A percentile compares a stretch with the other conserved stretches of the same genome.
phyloP scores from a whole-genome alignment of 2,888 invertebrate genomes.

The Cataglyphis altisquamis region DNA sequence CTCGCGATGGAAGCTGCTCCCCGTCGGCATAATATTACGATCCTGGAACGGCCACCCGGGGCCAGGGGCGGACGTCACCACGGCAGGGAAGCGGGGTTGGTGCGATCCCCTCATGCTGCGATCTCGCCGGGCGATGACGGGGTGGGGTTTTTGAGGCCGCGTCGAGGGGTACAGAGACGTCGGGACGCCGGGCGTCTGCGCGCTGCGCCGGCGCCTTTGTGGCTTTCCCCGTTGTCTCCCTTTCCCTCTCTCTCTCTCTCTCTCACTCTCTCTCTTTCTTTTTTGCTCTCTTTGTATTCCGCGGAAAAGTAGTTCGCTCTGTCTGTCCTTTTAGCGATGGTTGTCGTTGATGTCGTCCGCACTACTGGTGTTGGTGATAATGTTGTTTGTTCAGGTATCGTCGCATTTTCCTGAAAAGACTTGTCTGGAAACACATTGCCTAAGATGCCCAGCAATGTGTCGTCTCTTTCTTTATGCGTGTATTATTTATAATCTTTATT shows the following conservation, averaged over 20 bases:
- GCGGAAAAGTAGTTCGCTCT: slow-evolving; percentile 12
- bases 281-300: not conserved
- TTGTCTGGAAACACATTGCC: not conserved
- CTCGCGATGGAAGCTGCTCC: slow-evolving; percentile 72
- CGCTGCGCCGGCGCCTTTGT: slow-evolving; percentile 50
- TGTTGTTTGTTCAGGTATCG: slow-evolving; percentile 11
- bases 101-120: slow-evolving; percentile 65
- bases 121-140: slow-evolving; percentile 63
- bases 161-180: slow-evolving; percentile 69
- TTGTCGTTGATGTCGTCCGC: slow-evolving; percentile 17
- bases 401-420: slow-evolving; percentile 15
- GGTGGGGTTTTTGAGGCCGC: slow-evolving; percentile 69
- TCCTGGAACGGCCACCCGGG: slow-evolving; percentile 73
- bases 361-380: slow-evolving; percentile 19
- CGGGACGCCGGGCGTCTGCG: slow-evolving; percentile 80
- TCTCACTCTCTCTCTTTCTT: not conserved
- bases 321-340: slow-evolving; percentile 13
- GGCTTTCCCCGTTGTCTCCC: slow-evolving; percentile 17
- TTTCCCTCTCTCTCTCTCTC: not conserved
- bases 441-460: not conserved
- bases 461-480: not conserved
- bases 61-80: slow-evolving; percentile 78
- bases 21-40: slow-evolving; percentile 76
- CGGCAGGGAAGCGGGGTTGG: slow-evolving; percentile 77
- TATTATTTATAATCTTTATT: not conserved